A percentile compares a stretch with the other conserved stretches of the same genome.
These are phyloP conservation scores for Turritopsis dohrnii DNA, from an alignment of 30 jellyfish, hydroid and myxozoan species.

Conservation along the genomic window DNA sequence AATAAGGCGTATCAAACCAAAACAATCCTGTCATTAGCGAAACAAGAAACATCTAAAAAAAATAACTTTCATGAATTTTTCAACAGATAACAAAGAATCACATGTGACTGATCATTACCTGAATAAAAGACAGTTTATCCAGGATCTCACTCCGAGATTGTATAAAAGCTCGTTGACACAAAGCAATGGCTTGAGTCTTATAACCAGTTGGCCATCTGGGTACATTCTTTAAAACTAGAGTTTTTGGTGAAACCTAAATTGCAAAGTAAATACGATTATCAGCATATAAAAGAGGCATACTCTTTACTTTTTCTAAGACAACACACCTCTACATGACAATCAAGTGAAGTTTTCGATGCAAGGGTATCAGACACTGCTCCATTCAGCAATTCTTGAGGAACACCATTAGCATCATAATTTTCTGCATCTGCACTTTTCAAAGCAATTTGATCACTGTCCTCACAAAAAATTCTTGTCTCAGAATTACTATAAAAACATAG, in stretches of 20 bases:
- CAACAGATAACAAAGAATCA: neutral
- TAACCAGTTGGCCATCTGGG: conserved; percentile 58
- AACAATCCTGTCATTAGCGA: conserved; percentile 35
- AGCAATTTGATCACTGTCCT: neutral
- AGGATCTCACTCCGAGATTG: conserved; percentile 44
- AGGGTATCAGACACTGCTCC: neutral
- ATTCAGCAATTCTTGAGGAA: neutral
- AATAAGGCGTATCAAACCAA: conserved; percentile 63
- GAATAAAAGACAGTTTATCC: conserved; percentile 47
- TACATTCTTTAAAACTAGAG: neutral
- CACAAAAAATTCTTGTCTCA: conserved; percentile 1
- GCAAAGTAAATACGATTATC: neutral
- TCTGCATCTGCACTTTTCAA: neutral
- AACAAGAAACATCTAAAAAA: conserved; percentile 36
- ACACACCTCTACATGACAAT: too few relatives aligned
- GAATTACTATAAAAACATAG: neutral
- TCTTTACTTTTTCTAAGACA: neutral
- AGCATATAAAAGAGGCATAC: neutral
- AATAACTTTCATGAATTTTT: neutral
- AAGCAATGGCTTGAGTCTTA: conserved; percentile 42
- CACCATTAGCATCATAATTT: neutral
- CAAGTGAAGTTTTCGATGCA: neutral
- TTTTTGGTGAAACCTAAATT: neutral
- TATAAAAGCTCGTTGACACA: conserved; percentile 46
- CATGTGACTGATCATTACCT: conserved; percentile 17